Evolutionary conservation across 2,888 invertebrate species (phyloP).

Genomic region (Microctonus aethiopoides): DNA sequence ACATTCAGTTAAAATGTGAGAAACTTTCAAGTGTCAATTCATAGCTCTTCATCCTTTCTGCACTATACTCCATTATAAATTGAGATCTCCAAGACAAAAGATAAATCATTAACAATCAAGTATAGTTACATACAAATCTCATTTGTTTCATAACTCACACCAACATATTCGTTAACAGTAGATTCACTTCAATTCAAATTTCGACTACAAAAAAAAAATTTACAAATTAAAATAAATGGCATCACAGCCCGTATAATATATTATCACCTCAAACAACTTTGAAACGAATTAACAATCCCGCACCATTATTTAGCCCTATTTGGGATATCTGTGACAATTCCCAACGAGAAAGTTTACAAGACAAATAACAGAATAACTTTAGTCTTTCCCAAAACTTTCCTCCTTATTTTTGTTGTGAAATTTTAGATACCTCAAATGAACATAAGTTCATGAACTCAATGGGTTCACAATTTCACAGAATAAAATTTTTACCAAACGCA

Average conservation of each 20-base stretch:
- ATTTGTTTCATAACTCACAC: not conserved
- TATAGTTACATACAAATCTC: not conserved
- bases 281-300: not conserved
- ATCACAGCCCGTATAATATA: not conserved
- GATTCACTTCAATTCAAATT: not conserved
- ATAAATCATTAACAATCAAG: not conserved
- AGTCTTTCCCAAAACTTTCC: not conserved
- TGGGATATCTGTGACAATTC: not conserved
- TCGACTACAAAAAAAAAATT: no score
- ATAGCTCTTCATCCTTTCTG: not conserved
- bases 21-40: constrained; percentile 20
- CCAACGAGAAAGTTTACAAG: not conserved
- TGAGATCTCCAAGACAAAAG: not conserved
- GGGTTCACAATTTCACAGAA: not conserved
- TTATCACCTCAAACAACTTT: not conserved
- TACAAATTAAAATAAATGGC: not conserved
- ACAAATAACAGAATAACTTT: not conserved
- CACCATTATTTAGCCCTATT: not conserved
- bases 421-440: not conserved
- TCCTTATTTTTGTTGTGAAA: not conserved
- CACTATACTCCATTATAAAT: not conserved
- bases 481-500: not conserved
- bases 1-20: constrained; percentile 11
- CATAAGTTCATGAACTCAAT: not conserved
- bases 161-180: no score